Conservation (phyloP, 2,113 vertebrate genomes). For the Nettapus auritus region DNA sequence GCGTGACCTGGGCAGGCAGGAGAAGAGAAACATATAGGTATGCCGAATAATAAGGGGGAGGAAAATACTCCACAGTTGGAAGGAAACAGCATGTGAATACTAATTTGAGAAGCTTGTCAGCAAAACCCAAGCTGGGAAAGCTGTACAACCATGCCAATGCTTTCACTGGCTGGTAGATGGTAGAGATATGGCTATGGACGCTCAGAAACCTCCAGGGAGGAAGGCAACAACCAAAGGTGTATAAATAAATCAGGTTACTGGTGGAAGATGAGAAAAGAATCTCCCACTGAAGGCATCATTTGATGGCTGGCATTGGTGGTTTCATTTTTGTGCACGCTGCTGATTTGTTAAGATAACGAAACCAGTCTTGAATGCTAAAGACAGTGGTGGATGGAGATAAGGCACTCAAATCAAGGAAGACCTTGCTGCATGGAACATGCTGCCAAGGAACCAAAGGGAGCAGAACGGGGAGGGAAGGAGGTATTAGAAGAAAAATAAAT, state of each 20-base stretch:
- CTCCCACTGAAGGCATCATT: neutral
- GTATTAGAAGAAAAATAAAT: neutral
- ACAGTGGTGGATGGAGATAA: neutral
- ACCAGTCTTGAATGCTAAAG: neutral
- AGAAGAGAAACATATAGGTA: neutral
- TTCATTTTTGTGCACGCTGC: neutral
- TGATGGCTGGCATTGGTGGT: neutral
- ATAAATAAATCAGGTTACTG: neutral
- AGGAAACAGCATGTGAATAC: neutral
- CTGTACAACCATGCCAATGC: neutral
- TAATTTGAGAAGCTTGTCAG: neutral
- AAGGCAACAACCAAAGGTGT: neutral
- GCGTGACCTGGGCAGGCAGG: neutral
- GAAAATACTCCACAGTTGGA: neutral
- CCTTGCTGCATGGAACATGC: neutral
- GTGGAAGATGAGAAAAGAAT: neutral
- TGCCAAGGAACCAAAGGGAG: neutral
- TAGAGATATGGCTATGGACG: neutral
- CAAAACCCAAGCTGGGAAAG: neutral
- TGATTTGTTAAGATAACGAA: neutral
- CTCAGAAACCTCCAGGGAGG: neutral
- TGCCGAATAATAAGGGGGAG: neutral
- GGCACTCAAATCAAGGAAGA: neutral
- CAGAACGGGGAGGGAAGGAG: neutral
- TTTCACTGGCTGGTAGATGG: neutral